Conservation (phyloP, 2,113 vertebrate species). For the Antigone vipio region DNA sequence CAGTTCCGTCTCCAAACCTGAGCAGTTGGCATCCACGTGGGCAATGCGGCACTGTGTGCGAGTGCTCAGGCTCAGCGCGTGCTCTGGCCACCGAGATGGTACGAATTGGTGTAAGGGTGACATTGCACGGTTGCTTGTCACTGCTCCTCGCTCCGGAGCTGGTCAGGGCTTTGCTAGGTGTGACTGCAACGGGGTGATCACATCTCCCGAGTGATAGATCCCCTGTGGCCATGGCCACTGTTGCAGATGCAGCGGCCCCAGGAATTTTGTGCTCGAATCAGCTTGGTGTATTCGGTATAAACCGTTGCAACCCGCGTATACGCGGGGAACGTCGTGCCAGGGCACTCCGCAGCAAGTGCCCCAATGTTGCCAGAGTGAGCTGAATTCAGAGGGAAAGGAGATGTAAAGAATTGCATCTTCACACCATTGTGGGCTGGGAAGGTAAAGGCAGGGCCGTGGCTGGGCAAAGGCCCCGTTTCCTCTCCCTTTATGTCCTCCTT, state of each 20-base stretch:
- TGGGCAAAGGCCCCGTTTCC: neutral
- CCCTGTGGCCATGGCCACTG: neutral
- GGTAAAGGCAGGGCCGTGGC: neutral
- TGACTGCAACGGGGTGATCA: rapidly evolving
- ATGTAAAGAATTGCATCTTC: neutral
- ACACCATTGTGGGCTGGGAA: rapidly evolving
- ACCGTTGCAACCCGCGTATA: too few relatives aligned
- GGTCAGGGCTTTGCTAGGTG: neutral
- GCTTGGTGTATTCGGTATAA: rapidly evolving
- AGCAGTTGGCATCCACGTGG: rapidly evolving
- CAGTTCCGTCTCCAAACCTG: rapidly evolving
- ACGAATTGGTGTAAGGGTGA: too few relatives aligned
- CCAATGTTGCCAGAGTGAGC: neutral
- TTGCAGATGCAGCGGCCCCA: neutral
- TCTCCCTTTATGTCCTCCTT: rapidly evolving
- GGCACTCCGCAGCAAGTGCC: neutral
- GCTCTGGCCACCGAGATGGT: rapidly evolving
- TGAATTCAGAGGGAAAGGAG: rapidly evolving
- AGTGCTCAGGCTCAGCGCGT: rapidly evolving
- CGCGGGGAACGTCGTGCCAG: neutral
- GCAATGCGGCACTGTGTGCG: rapidly evolving
- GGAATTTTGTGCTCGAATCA: rapidly evolving
- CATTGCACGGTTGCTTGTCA: rapidly evolving
- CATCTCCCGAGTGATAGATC: neutral
- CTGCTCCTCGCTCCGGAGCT: neutral